Conservation (phyloP, 2,113 vertebrate genomes). For the Prietella phreatophila region DNA sequence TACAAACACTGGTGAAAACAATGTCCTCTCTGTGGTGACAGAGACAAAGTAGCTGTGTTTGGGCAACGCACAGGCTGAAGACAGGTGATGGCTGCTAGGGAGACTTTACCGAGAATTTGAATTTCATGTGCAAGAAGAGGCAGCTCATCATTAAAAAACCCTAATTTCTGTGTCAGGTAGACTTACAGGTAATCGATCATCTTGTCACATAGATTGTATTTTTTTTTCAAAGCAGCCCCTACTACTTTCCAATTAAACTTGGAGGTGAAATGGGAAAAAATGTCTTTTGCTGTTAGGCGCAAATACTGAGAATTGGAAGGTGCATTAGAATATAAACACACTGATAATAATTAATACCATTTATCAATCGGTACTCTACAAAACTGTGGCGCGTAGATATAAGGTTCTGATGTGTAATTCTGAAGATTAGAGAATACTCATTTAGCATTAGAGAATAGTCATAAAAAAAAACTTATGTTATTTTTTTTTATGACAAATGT, state of each 20-base stretch:
- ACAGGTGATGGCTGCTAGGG: constrained; percentile 87
- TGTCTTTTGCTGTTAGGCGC: constrained; percentile 73
- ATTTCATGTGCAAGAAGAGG: constrained; percentile 92
- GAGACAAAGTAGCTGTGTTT: constrained; percentile 94
- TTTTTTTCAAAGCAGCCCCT: constrained; percentile 84
- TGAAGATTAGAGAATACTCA: neutral
- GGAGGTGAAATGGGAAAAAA: constrained; percentile 75
- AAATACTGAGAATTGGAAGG: constrained; percentile 60
- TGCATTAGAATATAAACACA: constrained; percentile 46
- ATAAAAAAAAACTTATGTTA: too few species aligned
- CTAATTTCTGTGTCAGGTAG: constrained; percentile 96
- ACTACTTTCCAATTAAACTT: constrained; percentile 88
- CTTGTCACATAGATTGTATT: constrained; percentile 84
- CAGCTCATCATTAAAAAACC: constrained; percentile 94
- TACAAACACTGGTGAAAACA: constrained; percentile 97
- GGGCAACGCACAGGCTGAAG: constrained; percentile 83
- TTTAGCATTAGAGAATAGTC: constrained; percentile 7
- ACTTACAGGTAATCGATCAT: constrained; percentile 97
- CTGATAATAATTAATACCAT: neutral
- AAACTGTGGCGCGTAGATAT: neutral
- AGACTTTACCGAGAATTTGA: constrained; percentile 92
- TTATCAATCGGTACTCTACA: constrained; percentile 29
- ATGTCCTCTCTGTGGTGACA: constrained; percentile 94
- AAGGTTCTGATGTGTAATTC: constrained; percentile 1
- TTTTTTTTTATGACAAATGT: constrained; percentile 26